A percentile compares a stretch with the other conserved stretches of the same genome.
Evolutionary conservation across 2,888 invertebrate species (phyloP).

Genomic region (Diplolepis rosae): DNA sequence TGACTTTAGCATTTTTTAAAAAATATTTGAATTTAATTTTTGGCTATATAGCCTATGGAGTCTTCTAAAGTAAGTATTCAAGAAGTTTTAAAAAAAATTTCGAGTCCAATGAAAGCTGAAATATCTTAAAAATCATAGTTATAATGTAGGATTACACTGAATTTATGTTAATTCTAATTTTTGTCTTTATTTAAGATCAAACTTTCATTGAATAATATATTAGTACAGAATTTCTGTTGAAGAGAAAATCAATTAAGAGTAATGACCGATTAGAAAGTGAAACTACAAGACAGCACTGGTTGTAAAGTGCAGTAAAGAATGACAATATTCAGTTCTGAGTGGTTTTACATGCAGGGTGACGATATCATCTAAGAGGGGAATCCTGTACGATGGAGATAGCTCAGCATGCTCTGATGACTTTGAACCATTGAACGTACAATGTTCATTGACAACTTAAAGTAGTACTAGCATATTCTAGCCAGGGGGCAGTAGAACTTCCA

Average conservation of each 20-base stretch:
- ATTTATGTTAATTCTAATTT: background rate
- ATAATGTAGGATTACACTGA: background rate
- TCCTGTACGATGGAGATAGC: slow-evolving; percentile 10
- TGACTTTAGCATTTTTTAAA: no score
- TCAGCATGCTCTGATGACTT: slow-evolving; percentile 23
- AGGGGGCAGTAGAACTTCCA: background rate
- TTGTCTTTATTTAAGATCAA: background rate
- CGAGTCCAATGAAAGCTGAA: no score
- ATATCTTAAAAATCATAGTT: no score
- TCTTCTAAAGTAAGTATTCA: no score
- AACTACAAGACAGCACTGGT: slow-evolving; percentile 4
- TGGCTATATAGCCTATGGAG: no score
- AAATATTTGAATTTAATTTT: no score
- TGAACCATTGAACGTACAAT: background rate
- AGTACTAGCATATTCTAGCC: background rate
- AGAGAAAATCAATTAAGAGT: slow-evolving; percentile 3
- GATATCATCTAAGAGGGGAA: slow-evolving; percentile 7
- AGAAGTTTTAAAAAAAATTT: no score
- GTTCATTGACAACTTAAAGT: slow-evolving; percentile 16
- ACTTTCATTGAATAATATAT: background rate
- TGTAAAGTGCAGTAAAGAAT: slow-evolving; percentile 6
- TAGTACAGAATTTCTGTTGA: background rate
- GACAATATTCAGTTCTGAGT: slow-evolving; percentile 18
- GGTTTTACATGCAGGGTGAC: background rate
- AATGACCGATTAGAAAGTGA: slow-evolving; percentile 15